phyloP scores from a whole-genome alignment of 2,888 invertebrate genomes.

The Stomorhina lunata region DNA sequence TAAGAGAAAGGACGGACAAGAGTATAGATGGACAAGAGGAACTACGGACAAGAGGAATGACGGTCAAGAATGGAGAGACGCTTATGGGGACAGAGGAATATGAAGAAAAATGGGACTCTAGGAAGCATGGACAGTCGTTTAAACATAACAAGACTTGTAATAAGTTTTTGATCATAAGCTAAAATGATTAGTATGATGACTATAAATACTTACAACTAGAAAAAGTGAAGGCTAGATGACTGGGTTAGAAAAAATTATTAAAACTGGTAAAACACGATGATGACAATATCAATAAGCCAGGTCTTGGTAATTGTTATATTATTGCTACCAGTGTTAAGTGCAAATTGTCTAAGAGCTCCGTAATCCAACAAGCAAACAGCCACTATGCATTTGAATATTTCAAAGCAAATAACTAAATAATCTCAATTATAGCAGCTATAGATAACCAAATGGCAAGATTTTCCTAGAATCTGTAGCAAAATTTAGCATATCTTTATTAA shows the following conservation, averaged over 20 bases:
- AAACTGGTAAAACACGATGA: conserved; percentile 34
- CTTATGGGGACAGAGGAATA: too few relatives aligned
- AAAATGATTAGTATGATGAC: conserved; percentile 50
- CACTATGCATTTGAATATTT: background rate
- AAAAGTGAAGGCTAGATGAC: conserved; percentile 23
- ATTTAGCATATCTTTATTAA: conserved; percentile 56
- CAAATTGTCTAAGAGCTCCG: conserved; percentile 60
- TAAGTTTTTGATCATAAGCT: conserved; percentile 53
- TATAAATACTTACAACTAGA: conserved; percentile 31
- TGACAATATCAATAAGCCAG: conserved; percentile 65
- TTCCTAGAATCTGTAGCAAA: too few relatives aligned
- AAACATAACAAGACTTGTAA: too few relatives aligned
- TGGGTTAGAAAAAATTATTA: background rate
- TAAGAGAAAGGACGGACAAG: too few relatives aligned
- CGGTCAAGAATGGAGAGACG: too few relatives aligned
- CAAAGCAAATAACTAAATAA: background rate
- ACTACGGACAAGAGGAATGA: too few relatives aligned
- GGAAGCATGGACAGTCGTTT: too few relatives aligned
- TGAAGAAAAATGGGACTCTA: too few relatives aligned
- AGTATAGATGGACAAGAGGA: too few relatives aligned
- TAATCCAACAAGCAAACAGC: conserved; percentile 25
- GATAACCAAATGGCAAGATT: too few relatives aligned
- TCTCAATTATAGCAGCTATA: background rate
- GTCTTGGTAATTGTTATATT: conserved; percentile 65
- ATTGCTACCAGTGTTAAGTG: conserved; percentile 65